Conservation (phyloP, 2,113 vertebrate species). For the Pterophyllum scalare region DNA sequence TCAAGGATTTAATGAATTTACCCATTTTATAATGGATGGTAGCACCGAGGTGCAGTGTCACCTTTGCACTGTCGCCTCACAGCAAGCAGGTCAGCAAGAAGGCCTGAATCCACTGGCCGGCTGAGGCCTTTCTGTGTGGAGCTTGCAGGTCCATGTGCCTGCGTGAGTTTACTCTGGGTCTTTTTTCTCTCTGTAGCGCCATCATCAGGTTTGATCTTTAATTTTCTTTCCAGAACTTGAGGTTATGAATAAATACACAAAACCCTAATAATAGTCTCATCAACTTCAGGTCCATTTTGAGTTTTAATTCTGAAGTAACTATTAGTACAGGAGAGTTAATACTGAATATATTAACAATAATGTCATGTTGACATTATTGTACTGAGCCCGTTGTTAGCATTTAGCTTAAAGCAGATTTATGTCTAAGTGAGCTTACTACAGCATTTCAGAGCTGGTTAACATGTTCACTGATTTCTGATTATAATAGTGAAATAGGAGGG, state of each 20-base stretch:
- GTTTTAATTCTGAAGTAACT: too few species aligned
- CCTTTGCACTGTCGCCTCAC: not conserved
- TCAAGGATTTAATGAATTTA: not conserved
- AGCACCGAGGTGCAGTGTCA: too few species aligned
- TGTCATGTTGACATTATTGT: not conserved
- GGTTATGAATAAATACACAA: not conserved
- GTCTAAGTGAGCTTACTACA: too few species aligned
- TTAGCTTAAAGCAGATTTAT: too few species aligned
- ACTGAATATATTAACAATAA: not conserved
- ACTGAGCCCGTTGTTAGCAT: not conserved
- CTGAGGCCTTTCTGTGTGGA: not conserved
- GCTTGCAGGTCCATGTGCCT: too few species aligned
- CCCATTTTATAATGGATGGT: not conserved
- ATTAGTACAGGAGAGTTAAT: not conserved
- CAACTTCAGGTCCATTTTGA: not conserved
- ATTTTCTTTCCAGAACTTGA: not conserved
- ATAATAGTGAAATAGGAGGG: not conserved
- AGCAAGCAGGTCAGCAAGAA: not conserved
- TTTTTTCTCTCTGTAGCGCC: not conserved
- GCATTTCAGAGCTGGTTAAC: not conserved
- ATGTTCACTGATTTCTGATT: not conserved
- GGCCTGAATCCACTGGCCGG: too few species aligned
- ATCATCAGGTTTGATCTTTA: not conserved
- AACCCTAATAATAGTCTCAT: not conserved
- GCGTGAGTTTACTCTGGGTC: too few species aligned